Evolutionary conservation across 2,113 vertebrate genomes (phyloP).

Genomic region (Cyprinus carpio): DNA sequence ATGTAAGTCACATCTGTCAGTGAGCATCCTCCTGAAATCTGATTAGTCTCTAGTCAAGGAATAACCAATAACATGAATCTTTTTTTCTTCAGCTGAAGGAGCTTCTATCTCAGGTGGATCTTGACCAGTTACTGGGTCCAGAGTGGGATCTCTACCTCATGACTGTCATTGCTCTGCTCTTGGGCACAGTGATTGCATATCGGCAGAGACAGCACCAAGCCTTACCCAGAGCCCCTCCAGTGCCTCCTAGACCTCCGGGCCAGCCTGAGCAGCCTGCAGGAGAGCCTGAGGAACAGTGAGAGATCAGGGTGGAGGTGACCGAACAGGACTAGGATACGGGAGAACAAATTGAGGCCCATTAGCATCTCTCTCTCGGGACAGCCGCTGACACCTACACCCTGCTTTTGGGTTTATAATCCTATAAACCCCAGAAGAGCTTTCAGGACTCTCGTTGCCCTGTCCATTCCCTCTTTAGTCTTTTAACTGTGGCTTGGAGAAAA

Average conservation of each 20-base stretch:
- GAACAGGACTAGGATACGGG: slow-evolving; percentile 41
- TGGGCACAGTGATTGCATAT: slow-evolving; percentile 96
- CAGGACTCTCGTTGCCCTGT: slow-evolving; percentile 28
- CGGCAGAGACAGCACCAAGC: slow-evolving; percentile 93
- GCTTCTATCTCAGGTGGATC: slow-evolving; percentile 84
- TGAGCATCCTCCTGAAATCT: slow-evolving; percentile 1
- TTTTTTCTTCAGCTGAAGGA: slow-evolving; percentile 81
- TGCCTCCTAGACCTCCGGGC: slow-evolving; percentile 65
- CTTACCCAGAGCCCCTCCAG: slow-evolving; percentile 64
- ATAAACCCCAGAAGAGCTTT: neutral
- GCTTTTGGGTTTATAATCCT: slow-evolving; percentile 7
- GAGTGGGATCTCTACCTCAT: slow-evolving; percentile 99
- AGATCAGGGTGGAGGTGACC: slow-evolving; percentile 39
- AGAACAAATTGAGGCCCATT: neutral
- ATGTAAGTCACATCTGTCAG: slow-evolving; percentile 78
- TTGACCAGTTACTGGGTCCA: slow-evolving; percentile 94
- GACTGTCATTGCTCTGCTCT: slow-evolving; percentile 92
- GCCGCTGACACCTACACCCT: neutral
- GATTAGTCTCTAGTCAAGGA: neutral
- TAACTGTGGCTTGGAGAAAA: slow-evolving; percentile 14
- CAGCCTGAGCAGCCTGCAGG: slow-evolving; percentile 59
- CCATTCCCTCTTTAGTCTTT: neutral
- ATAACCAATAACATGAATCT: neutral
- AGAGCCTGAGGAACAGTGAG: slow-evolving; percentile 62
- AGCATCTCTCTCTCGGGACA: slow-evolving; percentile 7